Evolutionary conservation across 1,140 invertebrate genomes (phyloP), one percentile per base, ranked within the genome.

Genomic region (Drosophila pruinosa): DNA sequence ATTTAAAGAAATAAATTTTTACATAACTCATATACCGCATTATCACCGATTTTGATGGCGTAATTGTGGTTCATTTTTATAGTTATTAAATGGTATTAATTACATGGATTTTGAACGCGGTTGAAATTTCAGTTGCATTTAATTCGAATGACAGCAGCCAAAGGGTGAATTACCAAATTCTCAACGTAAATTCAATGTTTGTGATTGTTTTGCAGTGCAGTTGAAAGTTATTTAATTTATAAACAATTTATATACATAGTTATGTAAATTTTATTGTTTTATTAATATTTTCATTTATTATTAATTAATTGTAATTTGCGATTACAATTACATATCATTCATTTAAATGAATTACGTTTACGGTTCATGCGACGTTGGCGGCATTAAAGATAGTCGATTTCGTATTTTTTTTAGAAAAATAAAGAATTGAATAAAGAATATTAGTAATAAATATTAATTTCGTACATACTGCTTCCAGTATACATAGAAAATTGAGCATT

Each of bases 361-460:
- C 24, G 21, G 36, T 63, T 63, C 31, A 61, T 48, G 45, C 59
- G 59, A 63, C 50, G 59, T 77, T 75, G 75, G 57, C 79, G 79
- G 75, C 79, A 71, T 77, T 77, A 57, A 41, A 62, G 28, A 63
- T 74, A 39, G 53, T 80, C 58, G 72, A 62, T 83, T 78, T 61
- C 19, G 26, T 57, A 17, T 57, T 53, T 62, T 74, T n/a, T 80
- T 68, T 52, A 56, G 72, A 64, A 82, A 70, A 83, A 75, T 47
- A 86, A 79, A 86, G 81, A 86, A 80, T 77, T 68, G 36, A 74
- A 63, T 68, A 78, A 83, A 86, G 81, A 85, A 53, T 86, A 85
- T 86, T 85, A 86, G 81, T 85, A 80, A 69, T 69, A 71, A 57
- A 67, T 77, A 70, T 80, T 86, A 48, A 31, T 64, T 38, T 10